Evolutionary conservation across 2,113 vertebrate genomes (phyloP), one percentile per base, ranked within the genome.

Genomic region (Panthera tigris): DNA sequence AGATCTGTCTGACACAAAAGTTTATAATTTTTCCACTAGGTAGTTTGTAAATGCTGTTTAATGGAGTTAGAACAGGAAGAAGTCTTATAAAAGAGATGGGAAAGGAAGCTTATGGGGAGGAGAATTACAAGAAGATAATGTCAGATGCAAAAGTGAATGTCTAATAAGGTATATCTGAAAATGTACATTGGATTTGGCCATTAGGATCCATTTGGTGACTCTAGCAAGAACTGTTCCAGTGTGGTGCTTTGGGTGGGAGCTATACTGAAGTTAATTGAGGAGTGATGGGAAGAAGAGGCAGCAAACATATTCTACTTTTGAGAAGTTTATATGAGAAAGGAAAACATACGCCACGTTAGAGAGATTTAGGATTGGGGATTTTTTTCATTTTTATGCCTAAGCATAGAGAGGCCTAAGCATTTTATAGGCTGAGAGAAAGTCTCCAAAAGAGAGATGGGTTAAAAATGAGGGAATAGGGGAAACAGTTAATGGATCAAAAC

Each of bases 261-360:
- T 88, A 21, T 91, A 55, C 63, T 33, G 29, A 68, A 87, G 4
- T 14, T 68, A 84, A 52, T 3, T 93, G 50, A 79, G 48, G 57
- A 91, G 19, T 66, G 68, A 65, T 71, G 55, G n/a, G 48, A 52
- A 86, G 33, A 93, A 45, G 80, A 91, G n/a, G 61, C 29, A 88
- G 55, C 76, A 88, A 15, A 73, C 50, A 5, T 48, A 93, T 39
- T 90, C 27, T 36, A 23, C n/a, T 93, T 93, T 87, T 36, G 27
- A 95, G 39, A 91, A 88, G 23, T 91, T 89, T 55, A 84, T 87
- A 36, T 89, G 82, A 92, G n/a, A 94, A 91, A 91, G 48, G 73
- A 78, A 45, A 76, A 94, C 94, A 76, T 82, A 76, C 2, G 14
- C 14, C 23, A 84, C 88, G 14, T 74, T 76, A 96, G 33, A 96